Evolutionary conservation across 1,140 invertebrate genomes (phyloP), one percentile per base, ranked within the genome.

Genomic region (Cydia strobilella): DNA sequence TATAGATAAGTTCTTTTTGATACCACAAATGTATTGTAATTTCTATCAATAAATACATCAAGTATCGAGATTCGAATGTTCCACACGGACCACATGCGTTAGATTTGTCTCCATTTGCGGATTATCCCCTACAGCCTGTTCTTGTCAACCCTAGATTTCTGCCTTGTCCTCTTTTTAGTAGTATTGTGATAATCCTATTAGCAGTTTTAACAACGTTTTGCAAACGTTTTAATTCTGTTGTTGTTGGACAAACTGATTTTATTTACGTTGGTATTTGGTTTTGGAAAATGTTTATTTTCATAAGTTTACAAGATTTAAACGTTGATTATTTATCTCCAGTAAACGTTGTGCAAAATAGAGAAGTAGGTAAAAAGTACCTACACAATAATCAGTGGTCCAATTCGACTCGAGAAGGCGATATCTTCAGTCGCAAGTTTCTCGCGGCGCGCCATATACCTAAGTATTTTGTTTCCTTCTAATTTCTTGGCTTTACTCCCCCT

Each of bases 201-300:
- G 12, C 63, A 31, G 63, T 35, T 66, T 63, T 27, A 66, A 66
- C 63, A 15, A 15, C 27, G 39, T 31, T 66, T 66, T 31, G 25
- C 63, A 23, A 63, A 66, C 63, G 25, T 63, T 62, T 62, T 62
- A 63, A 63, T 63, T 63, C 63, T 66, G 63, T 66, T 66, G 63
- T 13, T 31, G 27, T 27, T 54, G 27, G 15, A 63, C 20, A 25
- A 25, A 25, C 20, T 25, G 63, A 66, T 66, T 66, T 66, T 66
- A 66, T 66, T 23, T 13, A 63, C 13, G 63, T 6, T 35, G 15
- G 51, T 18, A n/a, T 18, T 54, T 18, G n/a, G 20, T 15, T 7
- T n/a, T 18, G 5, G 15, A 4, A 6, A n/a, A n/a, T 20, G 2
- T 48, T 9, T 48, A 15, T 48, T 48, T 12, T 42, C 39, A 42